Base-by-base conservation (phyloP, 2,888 invertebrate genomes). In the Chirona hameri region DNA sequence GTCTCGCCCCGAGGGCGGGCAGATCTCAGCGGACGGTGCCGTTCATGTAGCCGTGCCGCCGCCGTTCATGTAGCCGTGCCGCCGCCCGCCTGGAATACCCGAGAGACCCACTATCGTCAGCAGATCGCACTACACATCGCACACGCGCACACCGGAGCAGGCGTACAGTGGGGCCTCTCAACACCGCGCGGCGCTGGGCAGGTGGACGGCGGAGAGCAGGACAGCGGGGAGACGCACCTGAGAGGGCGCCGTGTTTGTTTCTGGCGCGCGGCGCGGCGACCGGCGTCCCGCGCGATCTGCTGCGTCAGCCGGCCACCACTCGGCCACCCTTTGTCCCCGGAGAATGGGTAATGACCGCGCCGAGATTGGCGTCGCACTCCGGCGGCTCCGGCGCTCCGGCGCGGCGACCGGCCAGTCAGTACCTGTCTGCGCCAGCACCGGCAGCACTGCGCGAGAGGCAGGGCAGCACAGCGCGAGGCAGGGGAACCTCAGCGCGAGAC, bases 1-100 rank as follows among this genome's bases (percentile, higher is more conserved):
- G 72, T 72, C 72, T 72, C 72, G 72, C 31, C 72, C 72, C 31
- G 72, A 72, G 72, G 72, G 72, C 65, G 72, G 72, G 31, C 72
- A 18, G 18, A 72, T 31, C 72, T 31, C 72, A 27, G 31, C 29
- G 72, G 72, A 31, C 72, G 60, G 72, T 18, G 14, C 72, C 31
- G 72, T 72, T 31, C 72, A 72, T 18, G 31, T 72, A 72, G 18
- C 31, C 27, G 72, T 27, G 65, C 27, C 65, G 27, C 65, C 72
- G 29, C 72, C 52, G 52, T 52, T 52, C 52, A 18, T 52, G 39
- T 39, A 39, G 39, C 7, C 39, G 39, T 39, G 24, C 65, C 65
- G 12, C 27, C 72, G 29, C 72, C 52, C 15, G 12, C 31, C 72
- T 72, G 72, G 72, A 72, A 72, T 31, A 18, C 72, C 10, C 29